These are phyloP conservation scores for Mastomys natalensis DNA, from an alignment of 2,113 vertebrate genomes.

Conservation along the genomic window DNA sequence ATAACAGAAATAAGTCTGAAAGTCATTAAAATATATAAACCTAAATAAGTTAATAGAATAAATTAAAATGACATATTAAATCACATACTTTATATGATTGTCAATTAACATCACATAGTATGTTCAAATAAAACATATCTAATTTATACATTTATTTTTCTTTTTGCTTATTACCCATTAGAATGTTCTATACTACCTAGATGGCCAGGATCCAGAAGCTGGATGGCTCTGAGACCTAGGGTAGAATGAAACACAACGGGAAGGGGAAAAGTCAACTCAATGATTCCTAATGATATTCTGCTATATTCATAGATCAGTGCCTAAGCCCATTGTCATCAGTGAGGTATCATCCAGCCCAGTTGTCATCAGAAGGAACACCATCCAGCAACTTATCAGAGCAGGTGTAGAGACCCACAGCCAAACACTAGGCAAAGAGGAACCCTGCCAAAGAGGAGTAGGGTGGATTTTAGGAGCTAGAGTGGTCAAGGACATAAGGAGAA, in stretches of 20 bases:
- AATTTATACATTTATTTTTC: not conserved
- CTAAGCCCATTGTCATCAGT: not conserved
- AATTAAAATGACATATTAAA: not conserved
- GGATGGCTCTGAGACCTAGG: not conserved
- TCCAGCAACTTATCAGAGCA: not conserved
- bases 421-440: not conserved
- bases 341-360: not conserved
- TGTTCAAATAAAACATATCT: not conserved
- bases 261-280: not conserved
- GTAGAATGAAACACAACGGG: not conserved
- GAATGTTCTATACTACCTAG: not conserved
- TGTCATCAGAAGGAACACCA: not conserved
- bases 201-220: not conserved
- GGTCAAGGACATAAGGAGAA: not conserved
- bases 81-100: not conserved
- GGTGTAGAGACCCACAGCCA: not conserved
- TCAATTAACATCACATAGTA: not conserved
- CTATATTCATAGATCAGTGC: not conserved
- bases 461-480: not conserved
- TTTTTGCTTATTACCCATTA: not conserved
- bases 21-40: constrained; percentile 30
- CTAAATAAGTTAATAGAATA: not conserved
- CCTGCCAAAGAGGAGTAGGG: not conserved
- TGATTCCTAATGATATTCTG: not conserved
- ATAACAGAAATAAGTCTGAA: not conserved